These are phyloP conservation scores for Remorina albescens DNA, from an alignment of 2,797 vertebrate genomes.

Conservation along the genomic window DNA sequence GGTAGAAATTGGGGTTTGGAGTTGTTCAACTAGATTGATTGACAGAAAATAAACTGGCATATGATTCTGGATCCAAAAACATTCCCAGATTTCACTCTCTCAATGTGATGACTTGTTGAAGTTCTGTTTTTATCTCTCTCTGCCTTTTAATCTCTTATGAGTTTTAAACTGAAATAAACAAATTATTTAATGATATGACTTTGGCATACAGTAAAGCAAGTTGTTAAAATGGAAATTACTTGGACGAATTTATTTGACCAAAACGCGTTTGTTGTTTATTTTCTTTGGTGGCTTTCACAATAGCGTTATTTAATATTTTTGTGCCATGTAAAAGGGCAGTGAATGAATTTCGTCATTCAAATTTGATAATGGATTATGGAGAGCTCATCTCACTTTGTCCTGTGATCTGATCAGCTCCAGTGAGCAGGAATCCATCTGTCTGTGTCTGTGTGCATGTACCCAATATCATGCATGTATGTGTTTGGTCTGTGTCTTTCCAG, in stretches of 20 bases:
- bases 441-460: conserved; percentile 5
- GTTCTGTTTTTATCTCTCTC: neutral
- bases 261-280: neutral
- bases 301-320: neutral
- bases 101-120: neutral
- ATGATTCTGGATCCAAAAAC: neutral
- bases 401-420: conserved; percentile 25
- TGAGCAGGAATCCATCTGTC: conserved; percentile 12
- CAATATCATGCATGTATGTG: neutral
- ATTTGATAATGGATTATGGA: neutral
- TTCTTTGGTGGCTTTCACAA: neutral
- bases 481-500: conserved; percentile 7
- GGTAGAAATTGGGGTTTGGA: neutral
- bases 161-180: neutral
- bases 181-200: neutral
- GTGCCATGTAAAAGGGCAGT: conserved; percentile 5
- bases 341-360: conserved; percentile 24
- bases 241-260: too few relatives aligned
- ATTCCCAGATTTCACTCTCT: neutral
- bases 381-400: conserved; percentile 1
- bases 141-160: neutral
- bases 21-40: neutral
- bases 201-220: neutral
- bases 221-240: neutral
- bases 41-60: neutral